phyloP scores from a whole-genome alignment of 1,140 invertebrate genomes.

The Aphelenchoides avenae region DNA sequence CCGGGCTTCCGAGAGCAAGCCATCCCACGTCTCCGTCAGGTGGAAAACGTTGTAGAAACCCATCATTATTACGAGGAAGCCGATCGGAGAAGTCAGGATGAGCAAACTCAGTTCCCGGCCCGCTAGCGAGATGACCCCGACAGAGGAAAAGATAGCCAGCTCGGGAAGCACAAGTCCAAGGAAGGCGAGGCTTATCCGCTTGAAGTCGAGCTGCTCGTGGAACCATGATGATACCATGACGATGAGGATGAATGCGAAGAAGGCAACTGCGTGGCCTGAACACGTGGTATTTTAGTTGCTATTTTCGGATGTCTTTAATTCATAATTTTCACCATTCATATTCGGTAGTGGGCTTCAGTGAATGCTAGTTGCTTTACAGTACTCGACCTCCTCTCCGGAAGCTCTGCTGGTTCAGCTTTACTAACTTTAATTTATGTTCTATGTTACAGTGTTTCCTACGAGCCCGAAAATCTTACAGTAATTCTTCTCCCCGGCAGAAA shows the following conservation, averaged over 20 bases:
- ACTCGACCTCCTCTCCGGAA: no score
- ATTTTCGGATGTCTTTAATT: no score
- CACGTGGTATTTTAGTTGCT: no score
- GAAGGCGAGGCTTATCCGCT: constrained; percentile 18
- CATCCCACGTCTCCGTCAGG: constrained; percentile 18
- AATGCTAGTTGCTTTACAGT: no score
- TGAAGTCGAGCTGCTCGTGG: constrained; percentile 13
- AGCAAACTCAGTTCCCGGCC: constrained; percentile 26
- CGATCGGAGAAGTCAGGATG: constrained; percentile 30
- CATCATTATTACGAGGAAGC: constrained; percentile 21
- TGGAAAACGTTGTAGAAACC: constrained; percentile 34
- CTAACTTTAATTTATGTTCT: no score
- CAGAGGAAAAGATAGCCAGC: constrained; percentile 5
- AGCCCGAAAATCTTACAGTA: no score
- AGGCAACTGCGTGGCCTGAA: constrained; percentile 23
- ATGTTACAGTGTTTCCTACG: no score
- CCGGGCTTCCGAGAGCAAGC: constrained; percentile 16
- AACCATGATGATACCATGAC: constrained; percentile 26
- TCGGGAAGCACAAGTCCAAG: constrained; percentile 21
- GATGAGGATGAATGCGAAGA: constrained; percentile 22
- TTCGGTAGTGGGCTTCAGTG: no score
- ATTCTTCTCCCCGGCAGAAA: no score
- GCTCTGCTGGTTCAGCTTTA: no score
- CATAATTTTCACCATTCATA: no score
- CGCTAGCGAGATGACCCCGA: constrained; percentile 23